A percentile compares a stretch with the other conserved stretches of the same genome.
phyloP scores from a whole-genome alignment of 2,888 invertebrate species.

The Ophion slaviceki region DNA sequence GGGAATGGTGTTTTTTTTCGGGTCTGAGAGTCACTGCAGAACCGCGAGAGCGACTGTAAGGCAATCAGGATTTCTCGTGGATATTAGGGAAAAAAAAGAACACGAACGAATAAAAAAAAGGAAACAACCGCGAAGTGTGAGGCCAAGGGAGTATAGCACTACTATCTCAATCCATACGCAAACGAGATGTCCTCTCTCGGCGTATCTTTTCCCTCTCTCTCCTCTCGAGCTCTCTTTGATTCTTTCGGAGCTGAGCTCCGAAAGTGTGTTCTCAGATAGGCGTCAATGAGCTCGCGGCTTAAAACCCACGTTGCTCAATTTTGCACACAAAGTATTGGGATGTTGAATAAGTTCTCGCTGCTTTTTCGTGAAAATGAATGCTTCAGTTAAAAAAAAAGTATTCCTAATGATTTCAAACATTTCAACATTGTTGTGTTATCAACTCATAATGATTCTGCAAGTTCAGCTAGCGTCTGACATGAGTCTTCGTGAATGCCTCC shows the following conservation, averaged over 20 bases:
- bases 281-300: slow-evolving; percentile 52
- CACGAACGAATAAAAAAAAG: slow-evolving; percentile 61
- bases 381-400: no score
- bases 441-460: no score
- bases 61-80: slow-evolving; percentile 77
- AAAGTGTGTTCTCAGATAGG: slow-evolving; percentile 31
- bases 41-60: slow-evolving; percentile 74
- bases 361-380: no score
- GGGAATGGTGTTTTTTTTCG: slow-evolving; percentile 4
- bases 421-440: no score
- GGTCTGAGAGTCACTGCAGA: slow-evolving; percentile 66
- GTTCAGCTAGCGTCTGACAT: no score
- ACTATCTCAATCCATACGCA: slow-evolving; percentile 82
- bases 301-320: slow-evolving; percentile 46
- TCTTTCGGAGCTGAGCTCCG: slow-evolving; percentile 37
- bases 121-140: slow-evolving; percentile 17
- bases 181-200: slow-evolving; percentile 75
- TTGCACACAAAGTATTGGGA: background rate
- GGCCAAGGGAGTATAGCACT: slow-evolving; percentile 68
- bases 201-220: slow-evolving; percentile 61
- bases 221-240: slow-evolving; percentile 5
- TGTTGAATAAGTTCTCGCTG: no score
- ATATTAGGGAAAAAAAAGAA: slow-evolving; percentile 72
- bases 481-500: no score
- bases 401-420: no score